Conservation (phyloP, 2,888 invertebrate genomes). For the Theretra japonica region DNA sequence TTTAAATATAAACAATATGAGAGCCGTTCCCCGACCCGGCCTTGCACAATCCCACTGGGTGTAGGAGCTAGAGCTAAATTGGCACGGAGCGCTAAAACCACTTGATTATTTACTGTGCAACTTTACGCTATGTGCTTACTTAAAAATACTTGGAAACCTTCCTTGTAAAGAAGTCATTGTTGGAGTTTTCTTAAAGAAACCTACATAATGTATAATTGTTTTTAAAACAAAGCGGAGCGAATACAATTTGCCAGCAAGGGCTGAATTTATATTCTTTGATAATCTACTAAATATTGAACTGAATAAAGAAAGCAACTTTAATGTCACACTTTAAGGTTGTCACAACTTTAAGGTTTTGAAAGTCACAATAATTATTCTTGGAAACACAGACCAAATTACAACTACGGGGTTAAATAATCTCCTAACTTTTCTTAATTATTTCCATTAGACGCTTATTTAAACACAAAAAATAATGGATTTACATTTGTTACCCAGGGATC, state of each 20-base stretch:
- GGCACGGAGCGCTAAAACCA: slow-evolving; percentile 5
- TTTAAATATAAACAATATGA: slow-evolving; percentile 19
- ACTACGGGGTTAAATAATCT: no score
- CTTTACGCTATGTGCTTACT: neutral
- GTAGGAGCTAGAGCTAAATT: neutral
- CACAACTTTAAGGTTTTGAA: no score
- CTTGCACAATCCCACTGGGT: neutral
- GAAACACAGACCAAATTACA: neutral
- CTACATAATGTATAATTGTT: slow-evolving; percentile 10
- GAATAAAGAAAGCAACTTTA: neutral
- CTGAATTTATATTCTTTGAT: neutral
- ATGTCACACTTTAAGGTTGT: no score
- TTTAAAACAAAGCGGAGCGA: neutral
- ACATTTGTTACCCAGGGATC: no score
- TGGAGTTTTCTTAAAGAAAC: neutral
- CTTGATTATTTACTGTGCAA: slow-evolving; percentile 5
- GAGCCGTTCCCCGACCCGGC: neutral
- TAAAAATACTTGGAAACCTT: neutral
- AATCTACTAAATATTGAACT: neutral
- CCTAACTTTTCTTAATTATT: no score
- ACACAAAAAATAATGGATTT: no score
- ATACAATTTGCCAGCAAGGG: neutral
- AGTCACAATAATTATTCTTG: neutral
- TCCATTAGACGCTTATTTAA: no score
- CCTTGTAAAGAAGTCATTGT: neutral